These are phyloP conservation scores for Lasioglossum zephyrum DNA, from an alignment of 2,888 invertebrate species.

Conservation along the genomic window DNA sequence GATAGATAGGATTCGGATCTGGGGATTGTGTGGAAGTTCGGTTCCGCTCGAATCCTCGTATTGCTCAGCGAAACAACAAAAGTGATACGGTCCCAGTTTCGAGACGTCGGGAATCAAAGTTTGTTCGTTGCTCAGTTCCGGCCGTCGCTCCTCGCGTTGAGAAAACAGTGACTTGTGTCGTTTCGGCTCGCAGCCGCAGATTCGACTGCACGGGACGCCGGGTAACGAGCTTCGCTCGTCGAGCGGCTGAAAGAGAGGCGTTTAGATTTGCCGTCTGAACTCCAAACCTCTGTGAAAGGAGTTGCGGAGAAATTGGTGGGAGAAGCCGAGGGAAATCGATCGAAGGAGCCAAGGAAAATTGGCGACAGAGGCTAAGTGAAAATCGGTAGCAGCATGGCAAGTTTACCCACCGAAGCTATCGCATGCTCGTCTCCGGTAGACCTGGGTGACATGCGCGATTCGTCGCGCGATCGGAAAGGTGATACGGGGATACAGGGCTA, in stretches of 20 bases:
- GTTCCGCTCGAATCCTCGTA: neutral
- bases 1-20: too few relatives aligned
- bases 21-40: neutral
- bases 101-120: neutral
- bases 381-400: neutral
- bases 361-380: neutral
- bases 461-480: neutral
- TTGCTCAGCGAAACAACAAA: neutral
- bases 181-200: neutral
- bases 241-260: neutral
- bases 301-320: neutral
- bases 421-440: neutral
- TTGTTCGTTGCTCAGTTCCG: neutral
- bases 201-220: neutral
- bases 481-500: neutral
- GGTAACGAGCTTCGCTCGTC: neutral
- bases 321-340: neutral
- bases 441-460: neutral
- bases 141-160: neutral
- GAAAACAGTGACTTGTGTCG: neutral
- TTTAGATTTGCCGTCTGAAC: neutral
- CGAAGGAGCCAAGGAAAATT: neutral
- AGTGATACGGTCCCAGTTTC: neutral
- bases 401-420: neutral
- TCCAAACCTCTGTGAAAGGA: neutral